Evolutionary conservation across 2,113 vertebrate species (phyloP).

Genomic region (Axis porcinus): DNA sequence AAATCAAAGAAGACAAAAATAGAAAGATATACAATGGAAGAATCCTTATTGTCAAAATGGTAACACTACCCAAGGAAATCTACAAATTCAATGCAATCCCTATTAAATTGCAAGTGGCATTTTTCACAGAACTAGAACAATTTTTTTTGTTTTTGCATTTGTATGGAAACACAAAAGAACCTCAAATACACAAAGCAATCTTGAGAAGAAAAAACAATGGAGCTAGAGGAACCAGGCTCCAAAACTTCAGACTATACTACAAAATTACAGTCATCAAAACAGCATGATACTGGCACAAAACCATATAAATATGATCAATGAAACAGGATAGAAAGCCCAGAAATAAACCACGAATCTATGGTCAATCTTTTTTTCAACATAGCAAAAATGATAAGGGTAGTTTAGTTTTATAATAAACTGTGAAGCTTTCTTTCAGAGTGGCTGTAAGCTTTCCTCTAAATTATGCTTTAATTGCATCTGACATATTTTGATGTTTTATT

Average conservation of each 20-base stretch:
- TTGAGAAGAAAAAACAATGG: neutral
- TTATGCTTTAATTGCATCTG: neutral
- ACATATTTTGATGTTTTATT: neutral
- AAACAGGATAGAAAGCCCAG: neutral
- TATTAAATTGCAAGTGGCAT: neutral
- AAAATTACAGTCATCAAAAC: neutral
- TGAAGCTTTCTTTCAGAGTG: neutral
- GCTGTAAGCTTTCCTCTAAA: neutral
- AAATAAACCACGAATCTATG: neutral
- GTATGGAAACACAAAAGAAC: neutral
- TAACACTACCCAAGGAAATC: neutral
- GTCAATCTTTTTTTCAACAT: neutral
- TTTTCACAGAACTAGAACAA: neutral
- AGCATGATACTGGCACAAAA: neutral
- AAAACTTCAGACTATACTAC: neutral
- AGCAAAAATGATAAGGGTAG: neutral
- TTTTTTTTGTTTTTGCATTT: neutral
- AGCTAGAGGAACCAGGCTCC: neutral
- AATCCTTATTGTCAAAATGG: neutral
- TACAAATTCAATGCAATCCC: neutral
- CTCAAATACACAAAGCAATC: neutral
- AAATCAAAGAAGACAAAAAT: neutral
- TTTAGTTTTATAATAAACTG: neutral
- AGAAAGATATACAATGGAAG: neutral
- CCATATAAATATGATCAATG: neutral